Percentiles rank a stretch among this genome's conserved stretches.
Evolutionary conservation across 2,113 vertebrate species (phyloP).

Genomic region (Potamarius usumacintae): DNA sequence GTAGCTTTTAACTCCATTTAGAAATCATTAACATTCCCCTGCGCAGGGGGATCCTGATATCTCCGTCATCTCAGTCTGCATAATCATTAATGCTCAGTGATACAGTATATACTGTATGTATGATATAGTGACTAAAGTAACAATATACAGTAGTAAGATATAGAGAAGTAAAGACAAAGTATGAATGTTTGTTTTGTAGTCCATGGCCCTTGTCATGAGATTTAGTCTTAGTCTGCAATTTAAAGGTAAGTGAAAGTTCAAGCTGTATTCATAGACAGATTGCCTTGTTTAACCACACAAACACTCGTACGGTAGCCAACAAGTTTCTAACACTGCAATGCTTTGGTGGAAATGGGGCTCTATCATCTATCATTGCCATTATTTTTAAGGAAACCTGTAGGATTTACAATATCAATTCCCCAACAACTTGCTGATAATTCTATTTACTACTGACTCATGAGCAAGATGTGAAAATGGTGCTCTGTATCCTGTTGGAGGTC

Average conservation of each 20-base stretch:
- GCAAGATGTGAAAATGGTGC: background rate
- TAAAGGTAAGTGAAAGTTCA: slow-evolving; percentile 3
- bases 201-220: background rate
- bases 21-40: background rate
- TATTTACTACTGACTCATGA: background rate
- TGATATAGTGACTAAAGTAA: background rate
- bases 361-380: background rate
- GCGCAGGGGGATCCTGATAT: background rate
- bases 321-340: background rate
- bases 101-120: background rate
- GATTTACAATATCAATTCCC: background rate
- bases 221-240: background rate
- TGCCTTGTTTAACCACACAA: background rate
- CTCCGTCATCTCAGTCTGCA: background rate
- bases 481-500: background rate
- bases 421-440: background rate
- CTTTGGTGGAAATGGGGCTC: background rate
- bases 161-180: background rate
- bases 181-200: background rate
- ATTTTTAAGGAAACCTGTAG: background rate
- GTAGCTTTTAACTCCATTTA: background rate
- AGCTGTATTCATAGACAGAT: background rate
- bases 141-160: background rate
- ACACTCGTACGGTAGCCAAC: background rate
- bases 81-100: background rate